Evolutionary conservation across 2,888 invertebrate species (phyloP), one percentile per base, ranked within the genome.

Genomic region (Morpho achilles): DNA sequence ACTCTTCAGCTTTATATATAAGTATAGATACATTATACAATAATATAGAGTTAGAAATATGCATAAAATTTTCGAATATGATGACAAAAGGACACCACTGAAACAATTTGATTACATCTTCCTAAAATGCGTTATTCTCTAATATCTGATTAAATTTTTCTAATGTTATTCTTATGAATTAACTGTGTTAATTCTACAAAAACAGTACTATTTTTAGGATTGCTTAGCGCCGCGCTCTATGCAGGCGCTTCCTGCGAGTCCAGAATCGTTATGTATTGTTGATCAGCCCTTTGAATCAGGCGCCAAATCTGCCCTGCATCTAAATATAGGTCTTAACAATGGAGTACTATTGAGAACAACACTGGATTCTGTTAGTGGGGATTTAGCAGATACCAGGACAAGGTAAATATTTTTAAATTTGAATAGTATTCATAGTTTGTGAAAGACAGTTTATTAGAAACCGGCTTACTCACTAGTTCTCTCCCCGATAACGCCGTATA

Each of bases 251-350:
- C 99, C 99, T 0, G 98, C 98, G 0, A 95, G 97, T 16, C 97
- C 99, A 0, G 99, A 99, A 84, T 98, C 99, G 0, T 91, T 99
- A 7, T 98, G 99, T 79, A 96, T 99, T 66, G 98, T 99, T 1
- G 99, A 99, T 87, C 92, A 92, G 68, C 94, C 94, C 23, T 91
- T 93, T 64, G 93, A 93, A 67, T 92, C 93, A 46, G 96, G 96
- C 50, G 93, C 94, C 0, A 93, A 93, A 58, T 92, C 93, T 62
- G 94, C 95, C 41, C 91, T 99, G 22, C 98, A 98, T 85, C 91
- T 99, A 40, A 99, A 99, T 78, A 99, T 99, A 79, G 99, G 99
- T 1, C 90, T 99, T 32, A 98, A 98, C 89, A 99, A 99, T 85
- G 99, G 99, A 56, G 98, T 98, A 40, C 84, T 99, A 60, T 87